phyloP scores from a whole-genome alignment of 1,140 invertebrate species.

The Trachymyrmex cornetzi region DNA sequence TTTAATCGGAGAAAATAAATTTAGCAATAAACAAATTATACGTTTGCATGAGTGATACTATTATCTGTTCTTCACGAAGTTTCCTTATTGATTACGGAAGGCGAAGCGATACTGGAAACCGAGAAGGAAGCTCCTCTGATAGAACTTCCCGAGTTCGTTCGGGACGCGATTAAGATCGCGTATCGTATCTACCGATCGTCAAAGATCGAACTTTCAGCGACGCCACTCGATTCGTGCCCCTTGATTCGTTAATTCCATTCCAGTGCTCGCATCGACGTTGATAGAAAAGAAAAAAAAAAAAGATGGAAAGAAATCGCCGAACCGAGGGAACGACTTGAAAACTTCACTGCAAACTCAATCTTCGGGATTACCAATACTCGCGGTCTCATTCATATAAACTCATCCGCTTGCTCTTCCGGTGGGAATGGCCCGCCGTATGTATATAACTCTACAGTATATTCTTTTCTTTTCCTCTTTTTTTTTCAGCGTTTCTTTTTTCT shows the following conservation, averaged over 20 bases:
- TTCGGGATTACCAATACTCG: constrained; percentile 67
- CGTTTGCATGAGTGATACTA: background rate
- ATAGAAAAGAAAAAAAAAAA: background rate
- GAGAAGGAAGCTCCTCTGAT: constrained; percentile 16
- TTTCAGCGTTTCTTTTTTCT: background rate
- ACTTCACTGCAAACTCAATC: constrained; percentile 65
- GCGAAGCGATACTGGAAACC: constrained; percentile 10
- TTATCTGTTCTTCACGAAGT: background rate
- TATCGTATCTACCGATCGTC: constrained; percentile 52
- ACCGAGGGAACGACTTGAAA: constrained; percentile 24
- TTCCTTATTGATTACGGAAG: background rate
- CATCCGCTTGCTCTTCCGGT: constrained; percentile 54
- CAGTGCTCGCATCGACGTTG: constrained; percentile 27
- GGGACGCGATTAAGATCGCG: constrained; percentile 58
- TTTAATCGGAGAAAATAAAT: constrained; percentile 48
- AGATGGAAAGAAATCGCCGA: constrained; percentile 3
- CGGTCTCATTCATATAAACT: constrained; percentile 74
- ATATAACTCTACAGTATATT: background rate
- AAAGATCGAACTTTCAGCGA: constrained; percentile 55
- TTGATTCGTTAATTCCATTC: constrained; percentile 59
- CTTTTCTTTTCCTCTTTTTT: constrained; percentile 18
- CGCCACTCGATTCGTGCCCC: constrained; percentile 44
- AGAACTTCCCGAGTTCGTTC: constrained; percentile 53
- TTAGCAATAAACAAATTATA: constrained; percentile 37
- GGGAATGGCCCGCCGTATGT: constrained; percentile 27